These are phyloP conservation scores for Anastrepha ludens DNA, from an alignment of 1,140 invertebrate genomes.

Conservation along the genomic window DNA sequence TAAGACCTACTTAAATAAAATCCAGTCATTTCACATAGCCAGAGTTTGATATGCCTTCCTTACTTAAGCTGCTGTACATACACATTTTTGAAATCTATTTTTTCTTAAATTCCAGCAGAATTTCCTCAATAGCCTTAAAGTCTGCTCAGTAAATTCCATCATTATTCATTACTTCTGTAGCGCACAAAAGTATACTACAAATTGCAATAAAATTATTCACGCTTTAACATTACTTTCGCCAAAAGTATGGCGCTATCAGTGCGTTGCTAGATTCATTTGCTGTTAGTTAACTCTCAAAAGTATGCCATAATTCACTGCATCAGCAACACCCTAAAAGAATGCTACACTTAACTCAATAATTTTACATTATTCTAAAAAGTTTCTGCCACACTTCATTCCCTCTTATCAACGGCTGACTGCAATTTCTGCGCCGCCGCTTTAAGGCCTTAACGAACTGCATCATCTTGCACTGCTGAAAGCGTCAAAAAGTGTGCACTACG, in stretches of 20 bases:
- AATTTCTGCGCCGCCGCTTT: background rate
- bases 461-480: background rate
- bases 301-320: background rate
- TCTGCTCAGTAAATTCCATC: background rate
- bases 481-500: conserved; percentile 31
- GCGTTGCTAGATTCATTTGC: too few species aligned
- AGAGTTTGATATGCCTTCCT: too few species aligned
- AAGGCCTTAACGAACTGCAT: background rate
- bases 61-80: too few species aligned
- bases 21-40: too few species aligned
- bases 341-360: background rate
- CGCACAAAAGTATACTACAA: too few species aligned
- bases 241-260: too few species aligned
- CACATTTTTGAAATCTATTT: too few species aligned
- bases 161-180: background rate
- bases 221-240: too few species aligned
- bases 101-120: too few species aligned
- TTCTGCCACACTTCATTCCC: background rate
- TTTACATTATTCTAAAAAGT: background rate
- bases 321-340: background rate
- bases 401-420: background rate
- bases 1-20: too few species aligned
- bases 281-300: background rate
- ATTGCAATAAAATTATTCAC: too few species aligned
- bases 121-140: too few species aligned